Evolutionary conservation across 1,140 invertebrate genomes (phyloP).

Genomic region (Aporrectodea caliginosa): DNA sequence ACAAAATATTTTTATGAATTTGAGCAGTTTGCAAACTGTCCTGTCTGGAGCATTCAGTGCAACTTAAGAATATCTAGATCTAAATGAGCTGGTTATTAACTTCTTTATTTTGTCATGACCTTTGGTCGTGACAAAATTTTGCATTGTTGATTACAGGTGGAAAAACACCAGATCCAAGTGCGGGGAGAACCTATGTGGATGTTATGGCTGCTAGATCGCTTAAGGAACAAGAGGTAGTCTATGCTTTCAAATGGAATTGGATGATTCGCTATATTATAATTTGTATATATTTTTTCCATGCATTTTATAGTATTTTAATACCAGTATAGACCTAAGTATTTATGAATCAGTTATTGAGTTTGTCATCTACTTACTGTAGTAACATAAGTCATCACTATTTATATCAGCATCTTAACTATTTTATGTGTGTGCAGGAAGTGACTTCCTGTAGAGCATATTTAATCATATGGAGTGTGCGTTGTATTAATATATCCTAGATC

Average conservation of each 20-base stretch:
- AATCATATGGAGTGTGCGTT: no score
- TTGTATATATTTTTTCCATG: slow-evolving; percentile 22
- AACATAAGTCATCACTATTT: no score
- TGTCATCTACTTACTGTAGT: no score
- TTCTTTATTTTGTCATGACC: slow-evolving; percentile 9
- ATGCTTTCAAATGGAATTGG: not conserved
- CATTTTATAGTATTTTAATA: slow-evolving; percentile 16
- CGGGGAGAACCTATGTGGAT: slow-evolving; percentile 80
- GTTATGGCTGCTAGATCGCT: slow-evolving; percentile 93
- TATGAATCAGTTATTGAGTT: no score
- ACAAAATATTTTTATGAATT: no score
- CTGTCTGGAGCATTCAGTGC: no score
- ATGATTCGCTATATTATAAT: slow-evolving; percentile 3
- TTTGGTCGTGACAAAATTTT: slow-evolving; percentile 1
- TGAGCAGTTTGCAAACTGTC: no score
- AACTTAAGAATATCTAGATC: no score
- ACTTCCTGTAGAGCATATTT: no score
- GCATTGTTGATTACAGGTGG: slow-evolving; percentile 73
- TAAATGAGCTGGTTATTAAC: slow-evolving; percentile 8
- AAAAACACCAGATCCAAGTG: slow-evolving; percentile 91
- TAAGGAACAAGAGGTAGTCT: slow-evolving; percentile 48
- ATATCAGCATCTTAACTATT: no score
- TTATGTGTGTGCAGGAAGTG: no score
- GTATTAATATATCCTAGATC: no score
- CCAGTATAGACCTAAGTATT: not conserved